Evolutionary conservation across 2,797 vertebrate species (phyloP), one percentile per base, ranked within the genome.

Genomic region (Pseudochirops corinnae): DNA sequence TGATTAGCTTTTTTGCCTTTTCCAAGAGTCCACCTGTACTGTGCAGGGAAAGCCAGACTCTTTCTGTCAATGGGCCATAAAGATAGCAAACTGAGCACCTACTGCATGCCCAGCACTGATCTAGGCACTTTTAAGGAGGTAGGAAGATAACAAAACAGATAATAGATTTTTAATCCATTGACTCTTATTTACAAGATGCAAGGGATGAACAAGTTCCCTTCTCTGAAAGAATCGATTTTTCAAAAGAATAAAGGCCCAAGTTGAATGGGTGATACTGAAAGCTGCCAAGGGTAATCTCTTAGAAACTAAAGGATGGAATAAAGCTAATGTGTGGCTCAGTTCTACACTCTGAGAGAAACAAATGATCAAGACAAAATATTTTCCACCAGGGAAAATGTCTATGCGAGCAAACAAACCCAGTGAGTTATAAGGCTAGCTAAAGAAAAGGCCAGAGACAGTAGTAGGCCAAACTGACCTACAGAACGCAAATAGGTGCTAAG

Each of bases 301-400:
- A 11, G 52, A 62, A n/a, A 29, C 24, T 0, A 82, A 46, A 46
- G 7, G n/a, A 87, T 6, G 18, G 67, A 53, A 24, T 24, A 1
- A 12, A 2, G 90, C 5, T 1, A 0, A 2, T 31, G 50, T 33
- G 55, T 55, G 1, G 5, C 3, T 39, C 21, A 29, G 26, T 55
- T 39, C 52, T 11, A 14, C 26, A 56, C 62, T 28, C 0, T 26
- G 1, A 29, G 39, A 87, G 33, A 53, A 91, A 56, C 13, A 31
- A 14, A 92, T 46, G 93, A 60, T 14, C 10, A 28, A n/a, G 6
- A 18, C 53, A 53, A 39, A 26, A 56, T 28, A 39, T 18, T 1
- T 14, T 24, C 31, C 0, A 31, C 0, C 0, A 29, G 0, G 39
- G 92, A 50, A 46, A 33, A 1, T 31, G 53, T 24, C n/a, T 46